phyloP scores from a whole-genome alignment of 2,113 vertebrate species.

The Zeus faber region DNA sequence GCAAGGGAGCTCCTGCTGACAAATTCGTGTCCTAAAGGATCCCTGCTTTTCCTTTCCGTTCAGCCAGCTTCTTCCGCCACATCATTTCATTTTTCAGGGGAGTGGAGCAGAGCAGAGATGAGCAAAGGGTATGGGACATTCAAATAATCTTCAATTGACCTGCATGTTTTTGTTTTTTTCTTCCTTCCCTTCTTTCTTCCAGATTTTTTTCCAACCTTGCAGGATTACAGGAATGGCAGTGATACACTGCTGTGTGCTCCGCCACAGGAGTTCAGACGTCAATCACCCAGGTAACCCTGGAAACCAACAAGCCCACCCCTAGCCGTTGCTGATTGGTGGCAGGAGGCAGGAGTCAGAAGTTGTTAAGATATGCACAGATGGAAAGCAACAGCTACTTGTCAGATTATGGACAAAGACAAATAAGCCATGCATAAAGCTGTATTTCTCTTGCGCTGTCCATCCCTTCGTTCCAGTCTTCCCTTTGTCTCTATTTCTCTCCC shows the following conservation, averaged over 20 bases:
- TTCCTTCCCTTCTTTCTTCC: neutral
- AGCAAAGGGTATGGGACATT: neutral
- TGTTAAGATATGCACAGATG: neutral
- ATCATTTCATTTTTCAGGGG: neutral
- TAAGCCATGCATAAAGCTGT: neutral
- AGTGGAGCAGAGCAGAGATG: neutral
- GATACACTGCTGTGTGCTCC: neutral
- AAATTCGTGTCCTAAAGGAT: neutral
- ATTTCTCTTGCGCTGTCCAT: neutral
- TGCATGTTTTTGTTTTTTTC: neutral
- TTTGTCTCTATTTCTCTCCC: neutral
- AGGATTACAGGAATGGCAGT: neutral
- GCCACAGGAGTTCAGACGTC: neutral
- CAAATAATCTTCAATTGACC: neutral
- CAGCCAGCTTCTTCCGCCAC: neutral
- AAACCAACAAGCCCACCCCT: neutral
- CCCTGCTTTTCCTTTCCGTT: neutral
- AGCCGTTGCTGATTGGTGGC: slow-evolving; percentile 1
- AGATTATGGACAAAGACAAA: neutral
- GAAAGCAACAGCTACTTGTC: neutral
- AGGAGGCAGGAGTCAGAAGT: neutral
- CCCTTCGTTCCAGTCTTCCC: neutral
- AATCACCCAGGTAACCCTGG: neutral
- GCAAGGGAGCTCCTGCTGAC: neutral
- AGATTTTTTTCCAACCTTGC: neutral